These are phyloP conservation scores for Sciurus vulgaris DNA, from an alignment of 2,797 vertebrate genomes.

Conservation along the genomic window DNA sequence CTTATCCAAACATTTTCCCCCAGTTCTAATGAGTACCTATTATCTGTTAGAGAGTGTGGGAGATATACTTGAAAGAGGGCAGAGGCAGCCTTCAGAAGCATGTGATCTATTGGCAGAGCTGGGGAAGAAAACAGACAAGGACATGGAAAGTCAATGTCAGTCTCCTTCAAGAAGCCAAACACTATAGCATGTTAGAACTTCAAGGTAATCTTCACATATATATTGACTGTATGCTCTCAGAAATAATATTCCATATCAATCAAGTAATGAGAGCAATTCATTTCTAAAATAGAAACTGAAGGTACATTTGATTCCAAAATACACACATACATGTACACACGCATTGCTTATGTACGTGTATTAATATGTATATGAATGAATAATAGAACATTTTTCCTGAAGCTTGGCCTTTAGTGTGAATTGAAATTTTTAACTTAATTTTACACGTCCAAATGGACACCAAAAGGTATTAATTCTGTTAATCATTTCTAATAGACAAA, in stretches of 20 bases:
- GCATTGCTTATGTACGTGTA: not conserved
- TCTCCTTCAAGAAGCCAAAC: not conserved
- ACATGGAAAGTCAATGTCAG: not conserved
- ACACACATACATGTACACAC: not conserved
- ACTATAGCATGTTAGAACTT: not conserved
- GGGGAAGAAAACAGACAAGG: not conserved
- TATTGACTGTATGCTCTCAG: not conserved
- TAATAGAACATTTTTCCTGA: not conserved
- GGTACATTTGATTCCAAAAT: not conserved
- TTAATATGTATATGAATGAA: not conserved
- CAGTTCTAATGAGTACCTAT: not conserved
- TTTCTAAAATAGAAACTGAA: conserved; percentile 3
- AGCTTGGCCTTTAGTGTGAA: not conserved
- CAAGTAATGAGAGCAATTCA: not conserved
- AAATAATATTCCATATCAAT: not conserved
- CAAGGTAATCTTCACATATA: not conserved
- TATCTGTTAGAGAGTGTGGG: not conserved
- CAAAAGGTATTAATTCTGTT: not conserved
- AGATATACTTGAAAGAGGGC: not conserved
- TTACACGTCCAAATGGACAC: not conserved
- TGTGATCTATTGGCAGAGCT: not conserved
- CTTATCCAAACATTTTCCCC: not conserved
- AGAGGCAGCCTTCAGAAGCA: not conserved
- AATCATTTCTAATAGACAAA: not conserved
- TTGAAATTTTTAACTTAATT: not conserved